These are phyloP conservation scores for Setipinna tenuifilis DNA, from an alignment of 2,797 vertebrate species.

Conservation along the genomic window DNA sequence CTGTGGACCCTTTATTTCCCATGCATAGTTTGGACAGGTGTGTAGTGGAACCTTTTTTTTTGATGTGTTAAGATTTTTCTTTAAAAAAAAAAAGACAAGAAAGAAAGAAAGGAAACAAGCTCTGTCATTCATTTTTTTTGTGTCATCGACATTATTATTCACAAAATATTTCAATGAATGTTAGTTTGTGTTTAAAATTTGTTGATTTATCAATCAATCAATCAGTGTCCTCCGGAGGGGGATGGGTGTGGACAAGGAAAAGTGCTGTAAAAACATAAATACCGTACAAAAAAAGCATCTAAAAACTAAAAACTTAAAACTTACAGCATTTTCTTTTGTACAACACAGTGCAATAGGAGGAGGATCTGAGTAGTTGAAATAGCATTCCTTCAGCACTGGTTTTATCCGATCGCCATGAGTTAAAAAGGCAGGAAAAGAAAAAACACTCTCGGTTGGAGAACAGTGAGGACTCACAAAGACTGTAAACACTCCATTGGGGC, in stretches of 20 bases:
- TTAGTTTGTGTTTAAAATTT: slow-evolving; percentile 48
- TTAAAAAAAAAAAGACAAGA: slow-evolving; percentile 54
- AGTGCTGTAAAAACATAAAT: slow-evolving; percentile 84
- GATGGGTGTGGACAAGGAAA: slow-evolving; percentile 64
- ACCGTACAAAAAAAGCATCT: slow-evolving; percentile 70
- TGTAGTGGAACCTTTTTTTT: slow-evolving; percentile 75
- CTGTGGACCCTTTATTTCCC: slow-evolving; percentile 80
- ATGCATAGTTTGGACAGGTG: slow-evolving; percentile 87
- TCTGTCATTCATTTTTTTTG: slow-evolving; percentile 75
- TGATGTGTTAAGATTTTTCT: slow-evolving; percentile 36
- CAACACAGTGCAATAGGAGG: slow-evolving; percentile 75
- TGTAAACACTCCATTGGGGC: slow-evolving; percentile 62
- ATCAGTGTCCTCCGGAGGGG: slow-evolving; percentile 69
- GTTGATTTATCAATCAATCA: slow-evolving; percentile 59
- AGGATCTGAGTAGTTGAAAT: slow-evolving; percentile 49
- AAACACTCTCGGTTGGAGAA: not conserved
- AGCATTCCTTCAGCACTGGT: slow-evolving; percentile 57
- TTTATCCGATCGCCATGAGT: slow-evolving; percentile 51
- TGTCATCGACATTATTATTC: slow-evolving; percentile 67
- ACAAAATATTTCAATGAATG: slow-evolving; percentile 63
- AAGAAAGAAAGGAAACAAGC: slow-evolving; percentile 34
- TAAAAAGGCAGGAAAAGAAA: slow-evolving; percentile 47
- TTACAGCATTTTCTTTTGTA: slow-evolving; percentile 75
- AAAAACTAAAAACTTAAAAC: slow-evolving; percentile 67
- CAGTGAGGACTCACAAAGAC: slow-evolving; percentile 29